Evolutionary conservation across 2,113 vertebrate genomes (phyloP).

Genomic region (Gallinago media): DNA sequence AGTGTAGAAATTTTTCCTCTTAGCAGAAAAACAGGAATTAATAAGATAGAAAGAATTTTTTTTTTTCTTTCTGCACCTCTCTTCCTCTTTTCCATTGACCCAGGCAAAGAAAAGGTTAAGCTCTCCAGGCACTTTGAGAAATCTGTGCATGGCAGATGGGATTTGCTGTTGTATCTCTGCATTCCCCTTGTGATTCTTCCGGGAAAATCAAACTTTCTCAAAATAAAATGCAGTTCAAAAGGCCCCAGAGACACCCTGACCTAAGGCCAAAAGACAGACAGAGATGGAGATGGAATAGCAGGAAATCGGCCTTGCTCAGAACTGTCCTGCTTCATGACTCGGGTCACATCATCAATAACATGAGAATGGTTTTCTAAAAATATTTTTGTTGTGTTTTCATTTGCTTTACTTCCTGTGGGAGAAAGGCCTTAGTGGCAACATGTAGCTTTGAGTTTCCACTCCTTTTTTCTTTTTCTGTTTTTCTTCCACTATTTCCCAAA

Average conservation of each 20-base stretch:
- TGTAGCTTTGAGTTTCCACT: background rate
- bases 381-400: conserved; percentile 14
- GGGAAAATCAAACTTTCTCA: conserved; percentile 56
- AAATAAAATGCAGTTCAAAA: conserved; percentile 50
- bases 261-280: conserved; percentile 15
- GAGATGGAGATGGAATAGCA: conserved; percentile 7
- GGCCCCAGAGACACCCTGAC: conserved; percentile 2
- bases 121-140: conserved; percentile 1
- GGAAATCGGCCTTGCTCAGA: background rate
- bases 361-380: conserved; percentile 28
- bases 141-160: background rate
- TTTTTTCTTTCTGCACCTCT: background rate
- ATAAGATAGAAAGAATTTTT: background rate
- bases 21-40: background rate
- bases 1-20: background rate
- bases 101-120: conserved; percentile 16
- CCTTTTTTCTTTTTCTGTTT: background rate
- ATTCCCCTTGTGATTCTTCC: background rate
- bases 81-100: background rate
- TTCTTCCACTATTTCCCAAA: background rate
- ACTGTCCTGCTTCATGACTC: background rate
- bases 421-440: background rate
- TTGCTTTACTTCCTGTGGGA: conserved; percentile 46
- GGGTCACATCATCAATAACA: conserved; percentile 36
- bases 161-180: conserved; percentile 19